These are phyloP conservation scores for Electrophaes corylata DNA, from an alignment of 2,888 invertebrate species.

Conservation along the genomic window DNA sequence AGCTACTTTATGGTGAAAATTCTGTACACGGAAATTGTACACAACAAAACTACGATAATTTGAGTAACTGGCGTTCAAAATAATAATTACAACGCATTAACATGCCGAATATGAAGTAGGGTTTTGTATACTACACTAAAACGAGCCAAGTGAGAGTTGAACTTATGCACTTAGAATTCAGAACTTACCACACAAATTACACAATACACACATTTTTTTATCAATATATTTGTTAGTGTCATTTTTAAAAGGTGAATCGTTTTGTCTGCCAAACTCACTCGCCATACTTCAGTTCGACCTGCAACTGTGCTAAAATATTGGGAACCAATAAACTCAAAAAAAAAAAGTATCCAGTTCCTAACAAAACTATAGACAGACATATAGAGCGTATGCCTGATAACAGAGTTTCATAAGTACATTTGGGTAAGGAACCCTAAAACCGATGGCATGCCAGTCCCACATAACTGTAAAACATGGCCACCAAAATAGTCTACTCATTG, in stretches of 20 bases:
- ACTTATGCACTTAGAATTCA: background rate
- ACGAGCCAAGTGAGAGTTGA: background rate
- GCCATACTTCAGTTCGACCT: too few relatives aligned
- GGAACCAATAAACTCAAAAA: too few relatives aligned
- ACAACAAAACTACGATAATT: conserved; percentile 27
- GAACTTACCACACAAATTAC: background rate
- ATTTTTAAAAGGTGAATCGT: too few relatives aligned
- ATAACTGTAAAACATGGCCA: conserved; percentile 33
- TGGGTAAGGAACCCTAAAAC: conserved; percentile 3
- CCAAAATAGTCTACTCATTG: conserved; percentile 30
- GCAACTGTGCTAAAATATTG: too few relatives aligned
- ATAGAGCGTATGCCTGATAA: too few relatives aligned
- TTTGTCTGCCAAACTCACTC: too few relatives aligned
- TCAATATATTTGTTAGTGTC: too few relatives aligned
- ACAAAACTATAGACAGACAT: too few relatives aligned
- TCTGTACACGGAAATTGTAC: conserved; percentile 13
- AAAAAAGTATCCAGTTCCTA: too few relatives aligned
- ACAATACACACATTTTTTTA: background rate
- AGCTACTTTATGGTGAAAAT: background rate
- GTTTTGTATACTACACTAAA: background rate
- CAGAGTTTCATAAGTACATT: background rate
- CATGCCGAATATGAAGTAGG: conserved; percentile 15
- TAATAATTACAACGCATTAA: conserved; percentile 33
- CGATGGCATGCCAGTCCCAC: conserved; percentile 30
- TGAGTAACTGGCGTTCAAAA: conserved; percentile 20